phyloP scores from a whole-genome alignment of 1,140 invertebrate genomes.

The Bombus affinis region DNA sequence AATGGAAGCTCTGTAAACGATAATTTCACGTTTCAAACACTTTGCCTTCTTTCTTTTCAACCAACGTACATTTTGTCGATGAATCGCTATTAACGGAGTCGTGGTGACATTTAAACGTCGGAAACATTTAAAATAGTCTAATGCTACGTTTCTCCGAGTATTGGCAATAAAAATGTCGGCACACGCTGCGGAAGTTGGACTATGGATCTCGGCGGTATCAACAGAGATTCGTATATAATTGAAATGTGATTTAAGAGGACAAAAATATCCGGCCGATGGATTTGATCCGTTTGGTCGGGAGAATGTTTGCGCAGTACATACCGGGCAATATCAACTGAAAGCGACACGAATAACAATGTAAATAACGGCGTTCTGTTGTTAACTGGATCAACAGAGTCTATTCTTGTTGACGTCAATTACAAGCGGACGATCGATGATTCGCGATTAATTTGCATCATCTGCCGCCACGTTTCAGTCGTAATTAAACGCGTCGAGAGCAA shows the following conservation, averaged over 20 bases:
- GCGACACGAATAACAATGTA: not conserved
- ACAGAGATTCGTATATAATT: not conserved
- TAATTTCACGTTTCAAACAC: not conserved
- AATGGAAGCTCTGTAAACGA: not conserved
- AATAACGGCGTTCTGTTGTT: slow-evolving; percentile 24
- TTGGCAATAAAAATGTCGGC: too few relatives aligned
- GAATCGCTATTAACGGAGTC: too few relatives aligned
- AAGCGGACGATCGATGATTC: slow-evolving; percentile 5
- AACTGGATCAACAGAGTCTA: not conserved
- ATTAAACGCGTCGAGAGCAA: slow-evolving; percentile 24
- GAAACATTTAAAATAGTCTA: too few relatives aligned
- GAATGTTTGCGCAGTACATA: not conserved
- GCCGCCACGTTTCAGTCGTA: not conserved
- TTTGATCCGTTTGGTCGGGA: not conserved
- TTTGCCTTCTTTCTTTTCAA: not conserved
- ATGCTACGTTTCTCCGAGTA: too few relatives aligned
- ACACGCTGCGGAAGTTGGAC: too few relatives aligned
- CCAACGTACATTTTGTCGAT: not conserved
- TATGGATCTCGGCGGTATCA: not conserved
- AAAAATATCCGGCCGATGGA: not conserved
- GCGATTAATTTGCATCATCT: slow-evolving; percentile 42
- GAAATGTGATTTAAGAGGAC: not conserved
- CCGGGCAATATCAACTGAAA: not conserved
- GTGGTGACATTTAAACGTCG: too few relatives aligned
- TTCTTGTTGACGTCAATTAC: slow-evolving; percentile 27